Percentiles rank a stretch among this genome's conserved stretches.
phyloP scores from a whole-genome alignment of 2,888 invertebrate genomes.

The Drosophila niveifrons region DNA sequence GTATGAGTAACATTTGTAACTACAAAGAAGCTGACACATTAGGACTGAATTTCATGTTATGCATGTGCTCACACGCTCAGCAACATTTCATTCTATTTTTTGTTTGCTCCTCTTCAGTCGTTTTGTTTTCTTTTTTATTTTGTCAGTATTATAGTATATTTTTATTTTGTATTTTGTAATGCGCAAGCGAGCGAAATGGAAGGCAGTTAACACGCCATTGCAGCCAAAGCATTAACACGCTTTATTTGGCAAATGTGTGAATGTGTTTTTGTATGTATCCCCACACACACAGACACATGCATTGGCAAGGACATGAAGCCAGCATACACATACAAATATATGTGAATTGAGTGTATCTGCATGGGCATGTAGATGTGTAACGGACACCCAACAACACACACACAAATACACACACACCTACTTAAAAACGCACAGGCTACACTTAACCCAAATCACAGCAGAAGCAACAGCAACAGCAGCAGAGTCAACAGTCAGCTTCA shows the following conservation, averaged over 20 bases:
- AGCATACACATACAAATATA: constrained; percentile 7
- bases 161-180: constrained; percentile 39
- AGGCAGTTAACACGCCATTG: constrained; percentile 81
- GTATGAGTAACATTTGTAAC: constrained; percentile 52
- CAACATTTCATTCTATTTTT: constrained; percentile 46
- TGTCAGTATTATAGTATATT: constrained; percentile 31
- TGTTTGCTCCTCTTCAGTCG: constrained; percentile 1
- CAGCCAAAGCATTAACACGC: constrained; percentile 79
- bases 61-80: constrained; percentile 22
- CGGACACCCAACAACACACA: constrained; percentile 1
- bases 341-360: constrained; percentile 15
- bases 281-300: neutral
- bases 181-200: constrained; percentile 73
- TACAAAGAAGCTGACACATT: constrained; percentile 20
- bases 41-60: constrained; percentile 32
- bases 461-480: constrained; percentile 35
- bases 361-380: constrained; percentile 15
- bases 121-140: constrained; percentile 19
- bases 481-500: constrained; percentile 28
- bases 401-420: constrained; percentile 57
- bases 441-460: constrained; percentile 79
- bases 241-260: constrained; percentile 75
- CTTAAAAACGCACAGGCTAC: constrained; percentile 78
- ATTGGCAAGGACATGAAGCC: constrained; percentile 68
- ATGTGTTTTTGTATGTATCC: constrained; percentile 13